Base-by-base conservation (phyloP, 2,797 vertebrate species). In the Cirrhinus mrigala region DNA sequence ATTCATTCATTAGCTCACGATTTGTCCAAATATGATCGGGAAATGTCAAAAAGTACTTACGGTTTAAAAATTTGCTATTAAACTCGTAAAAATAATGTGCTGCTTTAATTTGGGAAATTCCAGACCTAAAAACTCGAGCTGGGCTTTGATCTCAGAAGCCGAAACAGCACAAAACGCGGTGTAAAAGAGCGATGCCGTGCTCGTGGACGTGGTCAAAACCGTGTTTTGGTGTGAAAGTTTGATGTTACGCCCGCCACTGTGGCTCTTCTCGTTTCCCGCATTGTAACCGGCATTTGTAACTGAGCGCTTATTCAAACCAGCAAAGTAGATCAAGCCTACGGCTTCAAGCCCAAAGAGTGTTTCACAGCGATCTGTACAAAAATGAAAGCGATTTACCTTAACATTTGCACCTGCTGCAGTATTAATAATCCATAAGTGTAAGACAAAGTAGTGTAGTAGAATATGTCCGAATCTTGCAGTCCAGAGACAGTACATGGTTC, bases 401-500 rank as follows among this genome's bases (percentile, higher is more conserved):
- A 86, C 50, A 78, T 79, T 85, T 85, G 83, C 82, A 84, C 82
- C 85, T 64, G 88, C 84, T 74, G 88, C 79, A 44, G 62, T 84
- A 62, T 82, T 81, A 79, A 86, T 87, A 77, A 84, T 83, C 58
- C 85, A 85, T 24, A 89, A n/a, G 66, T 86, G 81, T 29, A 87
- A 80, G 78, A 89, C 74, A 73, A 86, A 60, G 83, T 82, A 86
- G 79, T 81, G 80, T 27, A 87, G 86, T 20, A 87, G 71, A 81
- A 89, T 77, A 84, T 85, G 60, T 81, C 74, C 83, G 48, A 84
- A 86, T 78, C 85, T 84, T 82, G 85, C 64, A 76, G 86, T 86
- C 88, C 87, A 88, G 52, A 89, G 68, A 85, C 89, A 88, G 89
- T 88, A 83, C 91, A 92, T 92, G 88, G 88, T 89, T 90, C 87